phyloP scores from a whole-genome alignment of 1,140 invertebrate genomes.

The Drosophila elegans region DNA sequence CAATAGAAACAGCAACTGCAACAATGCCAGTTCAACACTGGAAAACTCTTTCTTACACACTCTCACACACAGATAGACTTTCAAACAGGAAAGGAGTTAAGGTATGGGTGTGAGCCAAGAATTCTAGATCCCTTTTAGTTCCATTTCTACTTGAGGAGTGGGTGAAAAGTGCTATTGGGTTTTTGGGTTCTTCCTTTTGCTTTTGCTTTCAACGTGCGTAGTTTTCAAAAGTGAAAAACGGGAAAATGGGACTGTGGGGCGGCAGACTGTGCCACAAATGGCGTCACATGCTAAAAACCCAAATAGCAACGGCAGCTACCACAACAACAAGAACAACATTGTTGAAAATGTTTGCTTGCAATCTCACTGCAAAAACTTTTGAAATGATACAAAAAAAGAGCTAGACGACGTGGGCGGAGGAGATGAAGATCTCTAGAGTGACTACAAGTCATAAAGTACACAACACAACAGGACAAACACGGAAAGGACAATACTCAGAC shows the following conservation, averaged over 20 bases:
- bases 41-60: constrained; percentile 10
- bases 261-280: constrained; percentile 37
- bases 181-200: constrained; percentile 36
- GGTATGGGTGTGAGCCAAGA: constrained; percentile 17
- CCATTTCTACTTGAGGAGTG: constrained; percentile 23
- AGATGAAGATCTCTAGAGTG: constrained; percentile 48
- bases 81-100: constrained; percentile 10
- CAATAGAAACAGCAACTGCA: constrained; percentile 37
- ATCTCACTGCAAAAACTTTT: constrained; percentile 63
- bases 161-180: constrained; percentile 67
- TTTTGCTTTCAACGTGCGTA: constrained; percentile 39
- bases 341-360: constrained; percentile 57
- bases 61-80: constrained; percentile 14
- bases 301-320: constrained; percentile 33
- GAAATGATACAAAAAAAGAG: constrained; percentile 25
- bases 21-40: constrained; percentile 38
- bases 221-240: not conserved
- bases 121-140: constrained; percentile 45
- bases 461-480: constrained; percentile 53
- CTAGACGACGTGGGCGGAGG: constrained; percentile 7
- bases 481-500: constrained; percentile 36
- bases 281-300: constrained; percentile 50
- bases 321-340: constrained; percentile 24
- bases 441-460: constrained; percentile 80
- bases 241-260: constrained; percentile 6